These are phyloP conservation scores for Oxycera nigricornis DNA, from an alignment of 2,888 invertebrate genomes.

Conservation along the genomic window DNA sequence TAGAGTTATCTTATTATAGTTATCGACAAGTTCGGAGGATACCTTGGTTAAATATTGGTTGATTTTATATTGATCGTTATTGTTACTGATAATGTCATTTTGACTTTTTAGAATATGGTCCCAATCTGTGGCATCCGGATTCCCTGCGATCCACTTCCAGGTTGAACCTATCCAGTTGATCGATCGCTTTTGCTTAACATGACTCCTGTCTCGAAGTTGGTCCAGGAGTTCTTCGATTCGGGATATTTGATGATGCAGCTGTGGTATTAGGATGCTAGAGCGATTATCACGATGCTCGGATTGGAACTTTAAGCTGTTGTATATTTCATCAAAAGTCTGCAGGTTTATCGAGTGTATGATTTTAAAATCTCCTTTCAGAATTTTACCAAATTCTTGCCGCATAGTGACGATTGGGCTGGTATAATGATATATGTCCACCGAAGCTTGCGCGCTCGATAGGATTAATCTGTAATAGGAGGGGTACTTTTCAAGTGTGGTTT, in stretches of 20 bases:
- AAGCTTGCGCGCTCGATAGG: not conserved
- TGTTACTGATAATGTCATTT: conserved; percentile 35
- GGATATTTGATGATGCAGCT: not conserved
- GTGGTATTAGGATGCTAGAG: not conserved
- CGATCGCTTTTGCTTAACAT: conserved; percentile 32
- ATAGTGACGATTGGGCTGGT: not conserved
- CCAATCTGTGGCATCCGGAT: conserved; percentile 39
- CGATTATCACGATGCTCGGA: too few species aligned
- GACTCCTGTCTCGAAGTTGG: conserved; percentile 8
- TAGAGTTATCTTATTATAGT: conserved; percentile 35
- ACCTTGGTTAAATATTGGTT: conserved; percentile 35
- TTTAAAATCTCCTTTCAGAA: not conserved
- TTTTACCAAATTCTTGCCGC: too few species aligned
- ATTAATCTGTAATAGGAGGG: conserved; percentile 13
- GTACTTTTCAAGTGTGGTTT: conserved; percentile 1
- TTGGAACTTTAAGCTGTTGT: too few species aligned
- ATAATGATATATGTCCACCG: conserved; percentile 7
- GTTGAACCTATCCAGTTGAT: conserved; percentile 43
- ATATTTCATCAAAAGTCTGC: not conserved
- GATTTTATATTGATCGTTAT: conserved; percentile 37
- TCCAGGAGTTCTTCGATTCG: not conserved
- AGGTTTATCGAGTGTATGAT: not conserved
- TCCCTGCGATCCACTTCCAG: conserved; percentile 42
- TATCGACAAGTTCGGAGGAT: conserved; percentile 12
- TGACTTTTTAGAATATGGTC: conserved; percentile 31